Percentiles rank a stretch among this genome's conserved stretches.
These are phyloP conservation scores for Psittacula derbiana DNA, from an alignment of 2,797 vertebrate species.

Conservation along the genomic window DNA sequence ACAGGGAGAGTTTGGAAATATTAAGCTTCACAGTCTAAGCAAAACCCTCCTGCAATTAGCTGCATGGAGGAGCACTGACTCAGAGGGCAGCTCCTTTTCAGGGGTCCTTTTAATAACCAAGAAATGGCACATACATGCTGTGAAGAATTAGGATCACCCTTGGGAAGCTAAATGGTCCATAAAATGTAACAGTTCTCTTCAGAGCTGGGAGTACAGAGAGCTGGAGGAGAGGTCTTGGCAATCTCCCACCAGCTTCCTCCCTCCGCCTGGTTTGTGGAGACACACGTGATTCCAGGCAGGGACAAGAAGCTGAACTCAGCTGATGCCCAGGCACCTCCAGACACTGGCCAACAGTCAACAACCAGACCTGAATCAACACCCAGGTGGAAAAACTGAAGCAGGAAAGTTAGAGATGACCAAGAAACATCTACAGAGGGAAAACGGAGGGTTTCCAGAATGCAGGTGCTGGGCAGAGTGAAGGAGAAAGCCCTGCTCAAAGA, in stretches of 20 bases:
- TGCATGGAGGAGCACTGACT: conserved; percentile 24
- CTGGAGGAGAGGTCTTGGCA: conserved; percentile 1
- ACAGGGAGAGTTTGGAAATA: conserved; percentile 17
- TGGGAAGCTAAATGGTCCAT: conserved; percentile 55
- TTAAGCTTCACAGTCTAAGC: not conserved
- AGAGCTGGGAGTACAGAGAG: not conserved
- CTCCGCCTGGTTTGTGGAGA: not conserved
- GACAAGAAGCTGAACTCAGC: not conserved
- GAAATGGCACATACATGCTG: conserved; percentile 39
- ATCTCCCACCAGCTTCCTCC: not conserved
- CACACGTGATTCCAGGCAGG: not conserved
- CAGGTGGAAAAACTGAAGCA: not conserved
- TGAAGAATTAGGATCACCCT: conserved; percentile 47
- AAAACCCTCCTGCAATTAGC: conserved; percentile 32
- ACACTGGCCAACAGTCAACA: fast-evolving
- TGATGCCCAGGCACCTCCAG: fast-evolving
- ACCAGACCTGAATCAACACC: not conserved
- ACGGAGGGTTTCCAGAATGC: fast-evolving
- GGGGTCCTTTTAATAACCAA: conserved; percentile 47
- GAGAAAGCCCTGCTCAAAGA: not conserved
- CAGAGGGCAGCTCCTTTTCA: conserved; percentile 48
- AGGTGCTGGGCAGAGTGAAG: not conserved
- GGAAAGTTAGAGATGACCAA: not conserved
- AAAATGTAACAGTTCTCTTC: conserved; percentile 38
- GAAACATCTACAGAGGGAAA: not conserved